Conservation (phyloP, 1,140 invertebrate genomes). For the Drosophila lowei region DNA sequence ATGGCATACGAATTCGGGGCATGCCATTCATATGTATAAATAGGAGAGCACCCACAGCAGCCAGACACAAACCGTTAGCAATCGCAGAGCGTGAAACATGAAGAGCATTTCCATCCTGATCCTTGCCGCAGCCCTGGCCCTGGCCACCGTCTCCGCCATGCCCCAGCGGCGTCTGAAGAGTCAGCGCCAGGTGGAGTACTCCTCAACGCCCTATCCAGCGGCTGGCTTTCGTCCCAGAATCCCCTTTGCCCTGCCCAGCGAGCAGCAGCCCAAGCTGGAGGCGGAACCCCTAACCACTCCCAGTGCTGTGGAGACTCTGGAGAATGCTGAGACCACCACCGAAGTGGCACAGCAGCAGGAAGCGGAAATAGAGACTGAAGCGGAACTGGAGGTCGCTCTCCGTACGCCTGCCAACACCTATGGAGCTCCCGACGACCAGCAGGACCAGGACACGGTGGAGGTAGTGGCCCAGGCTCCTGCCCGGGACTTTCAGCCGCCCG, state of each 20-base stretch:
- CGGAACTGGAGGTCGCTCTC: constrained; percentile 46
- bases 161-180: constrained; percentile 63
- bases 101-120: constrained; percentile 38
- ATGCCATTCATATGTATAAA: constrained; percentile 45
- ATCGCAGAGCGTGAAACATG: constrained; percentile 42
- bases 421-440: constrained; percentile 46
- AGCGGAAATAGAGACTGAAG: constrained; percentile 26
- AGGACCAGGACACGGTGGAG: constrained; percentile 52
- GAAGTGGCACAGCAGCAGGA: constrained; percentile 31
- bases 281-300: constrained; percentile 29
- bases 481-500: constrained; percentile 76
- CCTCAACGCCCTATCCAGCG: constrained; percentile 72
- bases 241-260: constrained; percentile 67
- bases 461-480: constrained; percentile 62
- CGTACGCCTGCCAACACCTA: constrained; percentile 69
- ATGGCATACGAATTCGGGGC: neutral
- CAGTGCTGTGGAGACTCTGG: constrained; percentile 47
- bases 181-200: constrained; percentile 71
- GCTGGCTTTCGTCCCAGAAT: constrained; percentile 73
- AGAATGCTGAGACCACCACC: constrained; percentile 41
- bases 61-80: constrained; percentile 70
- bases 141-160: constrained; percentile 35
- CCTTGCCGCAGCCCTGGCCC: constrained; percentile 40
- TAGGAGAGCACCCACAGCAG: constrained; percentile 62
- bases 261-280: constrained; percentile 56